Conservation (phyloP, 1,140 invertebrate genomes). For the Daktulosphaira vitifoliae region DNA sequence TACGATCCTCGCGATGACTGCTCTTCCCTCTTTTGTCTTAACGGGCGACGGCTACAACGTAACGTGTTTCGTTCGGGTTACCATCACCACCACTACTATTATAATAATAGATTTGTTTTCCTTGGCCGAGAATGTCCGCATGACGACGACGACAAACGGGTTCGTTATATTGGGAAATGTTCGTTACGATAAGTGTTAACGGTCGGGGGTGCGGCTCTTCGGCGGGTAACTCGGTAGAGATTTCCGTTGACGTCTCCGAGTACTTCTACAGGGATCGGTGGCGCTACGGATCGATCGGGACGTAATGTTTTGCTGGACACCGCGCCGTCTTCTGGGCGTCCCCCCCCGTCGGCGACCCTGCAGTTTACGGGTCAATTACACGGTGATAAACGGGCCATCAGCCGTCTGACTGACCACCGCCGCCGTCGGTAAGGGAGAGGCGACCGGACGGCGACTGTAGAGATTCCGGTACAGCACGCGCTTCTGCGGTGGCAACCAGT, state of each 20-base stretch:
- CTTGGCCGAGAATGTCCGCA: neutral
- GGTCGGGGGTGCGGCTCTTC: too few relatives aligned
- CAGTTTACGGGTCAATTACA: conserved; percentile 33
- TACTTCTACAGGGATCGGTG: too few relatives aligned
- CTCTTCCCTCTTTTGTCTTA: conserved; percentile 26
- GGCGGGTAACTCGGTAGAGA: too few relatives aligned
- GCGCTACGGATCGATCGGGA: neutral
- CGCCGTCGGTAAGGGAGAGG: neutral
- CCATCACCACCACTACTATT: too few relatives aligned
- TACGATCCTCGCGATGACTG: conserved; percentile 3
- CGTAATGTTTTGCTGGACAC: neutral
- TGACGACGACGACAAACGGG: neutral
- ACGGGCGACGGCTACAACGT: neutral
- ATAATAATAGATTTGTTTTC: too few relatives aligned
- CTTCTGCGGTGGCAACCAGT: neutral
- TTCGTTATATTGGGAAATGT: neutral
- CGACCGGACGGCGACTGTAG: conserved; percentile 1
- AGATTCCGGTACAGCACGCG: conserved; percentile 32
- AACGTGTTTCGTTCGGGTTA: neutral
- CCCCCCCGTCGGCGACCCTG: conserved; percentile 4
- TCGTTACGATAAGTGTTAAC: conserved; percentile 7
- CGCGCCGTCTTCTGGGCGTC: neutral
- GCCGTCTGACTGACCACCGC: neutral
- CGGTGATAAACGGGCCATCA: too few relatives aligned
- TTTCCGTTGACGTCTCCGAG: too few relatives aligned